Conservation (phyloP, 2,888 invertebrate genomes). For the Bursaphelenchus okinawaensis region DNA sequence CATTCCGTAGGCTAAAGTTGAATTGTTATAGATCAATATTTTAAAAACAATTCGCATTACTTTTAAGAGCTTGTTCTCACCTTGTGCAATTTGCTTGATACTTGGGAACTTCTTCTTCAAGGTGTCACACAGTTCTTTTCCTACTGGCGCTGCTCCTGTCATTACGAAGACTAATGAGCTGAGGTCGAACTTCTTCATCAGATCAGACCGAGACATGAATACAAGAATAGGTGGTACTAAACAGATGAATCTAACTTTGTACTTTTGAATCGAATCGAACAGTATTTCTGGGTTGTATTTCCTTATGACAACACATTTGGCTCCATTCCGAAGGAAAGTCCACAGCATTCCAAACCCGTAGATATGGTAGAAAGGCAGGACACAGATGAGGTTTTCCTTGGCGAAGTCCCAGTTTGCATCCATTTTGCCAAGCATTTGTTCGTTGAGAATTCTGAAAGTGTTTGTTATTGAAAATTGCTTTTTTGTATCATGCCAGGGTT, state of each 20-base stretch:
- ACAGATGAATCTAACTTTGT: constrained; percentile 58
- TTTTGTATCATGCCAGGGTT: background rate
- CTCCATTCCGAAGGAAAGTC: constrained; percentile 27
- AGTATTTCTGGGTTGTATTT: constrained; percentile 29
- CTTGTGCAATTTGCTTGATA: constrained; percentile 15
- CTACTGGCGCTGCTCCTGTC: constrained; percentile 29
- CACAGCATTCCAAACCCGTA: constrained; percentile 28
- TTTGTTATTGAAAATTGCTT: background rate
- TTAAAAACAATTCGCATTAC: too few species aligned
- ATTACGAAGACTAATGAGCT: constrained; percentile 65
- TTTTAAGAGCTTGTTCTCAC: background rate
- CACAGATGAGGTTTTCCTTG: constrained; percentile 63
- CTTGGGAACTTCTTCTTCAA: constrained; percentile 2
- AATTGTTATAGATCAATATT: background rate
- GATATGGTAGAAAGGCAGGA: constrained; percentile 63
- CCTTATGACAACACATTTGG: constrained; percentile 21
- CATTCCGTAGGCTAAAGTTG: constrained; percentile 29
- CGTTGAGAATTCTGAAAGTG: constrained; percentile 16
- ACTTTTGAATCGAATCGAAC: constrained; percentile 23
- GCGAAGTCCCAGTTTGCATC: constrained; percentile 56
- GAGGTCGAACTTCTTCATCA: constrained; percentile 71
- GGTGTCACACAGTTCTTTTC: constrained; percentile 23
- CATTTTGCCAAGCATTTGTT: constrained; percentile 12
- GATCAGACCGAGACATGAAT: constrained; percentile 62
- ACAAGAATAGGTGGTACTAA: constrained; percentile 67